These are phyloP conservation scores for Nymphalis urticae DNA, from an alignment of 2,888 invertebrate genomes.

Conservation along the genomic window DNA sequence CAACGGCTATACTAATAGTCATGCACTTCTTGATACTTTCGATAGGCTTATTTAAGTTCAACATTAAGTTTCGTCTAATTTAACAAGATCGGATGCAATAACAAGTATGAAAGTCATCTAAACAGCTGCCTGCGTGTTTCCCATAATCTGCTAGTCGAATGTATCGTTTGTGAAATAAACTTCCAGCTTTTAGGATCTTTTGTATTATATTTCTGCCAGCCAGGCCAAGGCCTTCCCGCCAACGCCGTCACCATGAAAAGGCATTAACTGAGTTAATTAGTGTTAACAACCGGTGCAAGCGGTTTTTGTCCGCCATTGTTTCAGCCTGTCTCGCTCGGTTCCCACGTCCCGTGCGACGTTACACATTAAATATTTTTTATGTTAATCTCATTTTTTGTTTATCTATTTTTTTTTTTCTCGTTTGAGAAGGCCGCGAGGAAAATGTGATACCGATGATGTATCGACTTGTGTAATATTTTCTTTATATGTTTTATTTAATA, in stretches of 20 bases:
- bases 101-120: too few species aligned
- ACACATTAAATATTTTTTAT: conserved; percentile 41
- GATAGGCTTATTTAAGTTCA: too few species aligned
- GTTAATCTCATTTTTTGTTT: conserved; percentile 36
- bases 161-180: too few species aligned
- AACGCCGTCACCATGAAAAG: conserved; percentile 22
- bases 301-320: conserved; percentile 60
- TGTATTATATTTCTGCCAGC: conserved; percentile 7
- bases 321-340: conserved; percentile 44
- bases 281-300: conserved; percentile 57
- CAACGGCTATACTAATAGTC: too few species aligned
- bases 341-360: conserved; percentile 55
- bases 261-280: conserved; percentile 55
- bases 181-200: not conserved
- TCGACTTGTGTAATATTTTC: too few species aligned
- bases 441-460: not conserved
- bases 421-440: conserved; percentile 33
- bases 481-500: too few species aligned
- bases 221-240: conserved; percentile 21
- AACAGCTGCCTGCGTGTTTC: too few species aligned
- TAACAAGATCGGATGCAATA: too few species aligned
- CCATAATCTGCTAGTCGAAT: too few species aligned
- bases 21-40: too few species aligned
- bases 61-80: too few species aligned
- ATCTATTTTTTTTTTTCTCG: conserved; percentile 27